phyloP scores from a whole-genome alignment of 2,888 invertebrate species.

The Boloria selene region DNA sequence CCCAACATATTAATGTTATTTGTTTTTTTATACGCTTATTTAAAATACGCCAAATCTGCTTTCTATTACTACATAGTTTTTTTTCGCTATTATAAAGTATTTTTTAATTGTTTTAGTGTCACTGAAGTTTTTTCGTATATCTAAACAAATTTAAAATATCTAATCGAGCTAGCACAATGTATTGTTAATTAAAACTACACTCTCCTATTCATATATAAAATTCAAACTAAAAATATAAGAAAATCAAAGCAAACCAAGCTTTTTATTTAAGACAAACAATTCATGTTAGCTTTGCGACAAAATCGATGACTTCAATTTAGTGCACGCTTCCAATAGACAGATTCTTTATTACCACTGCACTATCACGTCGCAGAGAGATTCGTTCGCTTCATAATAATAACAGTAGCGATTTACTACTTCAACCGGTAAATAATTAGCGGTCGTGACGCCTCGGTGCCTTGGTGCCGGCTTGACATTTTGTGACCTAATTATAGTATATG shows the following conservation, averaged over 20 bases:
- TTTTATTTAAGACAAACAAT: not conserved
- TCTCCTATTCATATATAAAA: too few species aligned
- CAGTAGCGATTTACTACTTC: conserved; percentile 56
- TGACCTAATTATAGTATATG: conserved; percentile 45
- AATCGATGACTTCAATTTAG: conserved; percentile 21
- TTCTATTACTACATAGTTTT: too few species aligned
- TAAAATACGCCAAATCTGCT: too few species aligned
- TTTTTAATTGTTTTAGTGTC: too few species aligned
- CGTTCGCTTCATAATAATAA: conserved; percentile 56
- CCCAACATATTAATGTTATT: too few species aligned
- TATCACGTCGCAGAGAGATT: conserved; percentile 55
- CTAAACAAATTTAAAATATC: too few species aligned
- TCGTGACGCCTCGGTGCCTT: conserved; percentile 51
- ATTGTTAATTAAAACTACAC: too few species aligned
- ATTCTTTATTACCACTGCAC: conserved; percentile 27
- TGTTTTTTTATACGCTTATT: too few species aligned
- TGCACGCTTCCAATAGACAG: conserved; percentile 25
- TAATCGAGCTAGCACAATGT: too few species aligned
- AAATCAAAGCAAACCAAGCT: not conserved
- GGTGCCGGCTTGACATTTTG: conserved; percentile 47
- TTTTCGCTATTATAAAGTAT: too few species aligned
- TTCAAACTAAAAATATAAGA: not conserved
- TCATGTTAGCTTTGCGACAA: conserved; percentile 17
- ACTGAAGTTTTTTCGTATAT: too few species aligned
- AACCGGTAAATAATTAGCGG: conserved; percentile 53